These are phyloP conservation scores for Triplophysa yarkandensis DNA, from an alignment of 2,797 vertebrate species.

Conservation along the genomic window DNA sequence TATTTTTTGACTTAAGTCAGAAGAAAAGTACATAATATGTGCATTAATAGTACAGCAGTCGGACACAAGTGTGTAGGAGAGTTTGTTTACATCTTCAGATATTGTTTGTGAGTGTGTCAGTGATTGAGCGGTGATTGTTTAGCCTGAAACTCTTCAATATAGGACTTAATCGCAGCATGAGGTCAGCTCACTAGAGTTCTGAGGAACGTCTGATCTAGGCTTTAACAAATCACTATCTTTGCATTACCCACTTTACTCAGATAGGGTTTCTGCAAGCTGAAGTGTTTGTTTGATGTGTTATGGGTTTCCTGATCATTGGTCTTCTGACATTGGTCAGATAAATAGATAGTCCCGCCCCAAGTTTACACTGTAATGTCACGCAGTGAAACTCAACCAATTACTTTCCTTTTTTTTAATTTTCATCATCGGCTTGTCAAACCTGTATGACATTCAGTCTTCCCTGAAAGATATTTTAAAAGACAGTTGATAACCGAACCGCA, in stretches of 20 bases:
- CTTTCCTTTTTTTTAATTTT: no score
- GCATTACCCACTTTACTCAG: background rate
- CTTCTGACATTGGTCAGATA: background rate
- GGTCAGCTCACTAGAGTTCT: conserved; percentile 26
- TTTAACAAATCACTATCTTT: conserved; percentile 17
- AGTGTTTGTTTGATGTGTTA: background rate
- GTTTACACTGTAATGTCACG: no score
- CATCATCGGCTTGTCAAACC: no score
- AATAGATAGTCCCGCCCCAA: background rate
- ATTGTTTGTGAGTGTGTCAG: conserved; percentile 17
- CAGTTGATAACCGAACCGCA: no score
- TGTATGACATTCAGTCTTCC: no score
- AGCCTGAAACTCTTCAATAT: conserved; percentile 35
- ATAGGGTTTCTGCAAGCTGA: background rate
- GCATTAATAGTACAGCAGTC: no score
- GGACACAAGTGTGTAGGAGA: background rate
- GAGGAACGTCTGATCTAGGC: conserved; percentile 14
- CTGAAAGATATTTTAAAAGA: no score
- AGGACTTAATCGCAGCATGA: conserved; percentile 35
- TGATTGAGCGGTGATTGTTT: conserved; percentile 39
- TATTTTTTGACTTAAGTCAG: conserved; percentile 8
- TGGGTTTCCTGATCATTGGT: background rate
- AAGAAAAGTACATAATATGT: background rate
- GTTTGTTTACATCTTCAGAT: conserved; percentile 12
- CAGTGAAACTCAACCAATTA: background rate